These are phyloP conservation scores for Trachemys scripta DNA, from an alignment of 2,113 vertebrate species.

Conservation along the genomic window DNA sequence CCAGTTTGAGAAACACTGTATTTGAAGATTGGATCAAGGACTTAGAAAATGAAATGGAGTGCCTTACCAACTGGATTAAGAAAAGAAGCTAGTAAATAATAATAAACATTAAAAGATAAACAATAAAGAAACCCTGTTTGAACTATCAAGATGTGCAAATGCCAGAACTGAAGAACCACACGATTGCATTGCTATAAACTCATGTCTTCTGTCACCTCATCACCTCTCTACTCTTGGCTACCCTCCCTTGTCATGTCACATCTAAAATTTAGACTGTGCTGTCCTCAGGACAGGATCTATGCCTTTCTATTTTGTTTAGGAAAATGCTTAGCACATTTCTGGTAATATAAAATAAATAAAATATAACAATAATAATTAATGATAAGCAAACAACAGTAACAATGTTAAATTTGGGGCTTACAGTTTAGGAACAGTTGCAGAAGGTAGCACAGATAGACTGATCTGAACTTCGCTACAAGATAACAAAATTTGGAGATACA, in stretches of 20 bases:
- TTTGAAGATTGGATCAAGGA: not conserved
- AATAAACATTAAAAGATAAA: not conserved
- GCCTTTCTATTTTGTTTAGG: no score
- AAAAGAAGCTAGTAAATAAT: not conserved
- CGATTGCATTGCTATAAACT: not conserved
- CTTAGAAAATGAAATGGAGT: not conserved
- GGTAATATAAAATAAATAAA: no score
- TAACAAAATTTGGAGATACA: not conserved
- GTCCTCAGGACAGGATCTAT: no score
- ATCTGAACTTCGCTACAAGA: not conserved
- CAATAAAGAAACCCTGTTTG: not conserved
- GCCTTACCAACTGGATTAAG: not conserved
- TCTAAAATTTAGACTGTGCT: not conserved
- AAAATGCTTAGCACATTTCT: no score
- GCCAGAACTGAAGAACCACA: fast-evolving
- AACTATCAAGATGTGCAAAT: not conserved
- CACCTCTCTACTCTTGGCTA: not conserved
- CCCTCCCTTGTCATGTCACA: fast-evolving
- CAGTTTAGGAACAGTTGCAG: no score
- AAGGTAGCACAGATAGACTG: not conserved
- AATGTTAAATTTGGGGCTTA: no score
- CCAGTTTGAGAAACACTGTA: no score
- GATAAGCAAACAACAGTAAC: no score
- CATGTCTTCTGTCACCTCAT: not conserved
- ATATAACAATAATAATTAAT: no score